Evolutionary conservation across 2,797 vertebrate species (phyloP).

Genomic region (Acrossocheilus fasciatus): DNA sequence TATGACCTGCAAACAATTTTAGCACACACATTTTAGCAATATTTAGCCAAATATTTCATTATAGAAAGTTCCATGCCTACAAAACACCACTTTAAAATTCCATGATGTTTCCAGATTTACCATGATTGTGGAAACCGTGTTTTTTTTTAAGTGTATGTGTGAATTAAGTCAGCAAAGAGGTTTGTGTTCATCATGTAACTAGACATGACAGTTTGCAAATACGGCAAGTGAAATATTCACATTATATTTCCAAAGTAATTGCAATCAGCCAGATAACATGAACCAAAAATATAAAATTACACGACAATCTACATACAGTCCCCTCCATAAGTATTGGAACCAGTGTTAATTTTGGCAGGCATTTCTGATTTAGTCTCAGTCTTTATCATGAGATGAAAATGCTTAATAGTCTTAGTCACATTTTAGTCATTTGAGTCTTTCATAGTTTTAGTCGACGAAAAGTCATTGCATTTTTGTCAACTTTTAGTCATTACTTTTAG

Average conservation of each 20-base stretch:
- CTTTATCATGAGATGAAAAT: no score
- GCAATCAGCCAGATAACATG: not conserved
- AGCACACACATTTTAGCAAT: not conserved
- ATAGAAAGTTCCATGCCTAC: not conserved
- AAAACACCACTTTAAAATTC: not conserved
- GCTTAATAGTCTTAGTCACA: no score
- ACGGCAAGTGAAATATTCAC: not conserved
- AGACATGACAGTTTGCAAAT: constrained; percentile 1
- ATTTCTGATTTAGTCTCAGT: no score
- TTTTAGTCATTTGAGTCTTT: no score
- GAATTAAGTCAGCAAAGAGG: not conserved
- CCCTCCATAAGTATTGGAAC: no score
- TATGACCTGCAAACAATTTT: not conserved
- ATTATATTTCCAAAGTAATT: not conserved
- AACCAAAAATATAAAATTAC: not conserved
- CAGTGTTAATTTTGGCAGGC: no score
- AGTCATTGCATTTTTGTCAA: no score
- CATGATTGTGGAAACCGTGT: not conserved
- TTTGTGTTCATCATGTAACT: not conserved
- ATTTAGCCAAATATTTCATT: not conserved
- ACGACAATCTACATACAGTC: not conserved
- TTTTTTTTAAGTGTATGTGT: constrained; percentile 12
- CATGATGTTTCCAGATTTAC: not conserved
- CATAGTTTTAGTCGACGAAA: no score
- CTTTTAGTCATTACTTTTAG: no score